Evolutionary conservation across 2,113 vertebrate species (phyloP).

Genomic region (Glaucomys volans): DNA sequence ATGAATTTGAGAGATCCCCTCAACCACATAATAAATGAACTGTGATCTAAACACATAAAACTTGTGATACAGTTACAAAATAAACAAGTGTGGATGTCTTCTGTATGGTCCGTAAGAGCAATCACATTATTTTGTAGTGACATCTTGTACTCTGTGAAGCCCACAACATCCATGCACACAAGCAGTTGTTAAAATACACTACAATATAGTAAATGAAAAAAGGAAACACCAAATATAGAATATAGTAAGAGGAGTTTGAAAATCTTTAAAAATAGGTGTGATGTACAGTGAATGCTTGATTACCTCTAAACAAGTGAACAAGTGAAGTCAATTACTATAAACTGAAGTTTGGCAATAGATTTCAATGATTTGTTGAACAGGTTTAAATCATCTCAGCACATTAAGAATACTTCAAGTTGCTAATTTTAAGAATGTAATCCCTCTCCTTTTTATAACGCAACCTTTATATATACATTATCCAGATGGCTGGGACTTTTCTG

Average conservation of each 20-base stretch:
- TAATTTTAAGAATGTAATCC: not conserved
- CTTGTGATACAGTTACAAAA: not conserved
- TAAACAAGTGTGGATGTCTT: not conserved
- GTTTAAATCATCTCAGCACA: not conserved
- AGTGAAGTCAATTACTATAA: not conserved
- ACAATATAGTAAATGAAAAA: not conserved
- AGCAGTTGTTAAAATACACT: not conserved
- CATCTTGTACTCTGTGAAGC: not conserved
- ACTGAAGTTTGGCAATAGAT: not conserved
- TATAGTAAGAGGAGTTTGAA: not conserved
- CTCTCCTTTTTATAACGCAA: not conserved
- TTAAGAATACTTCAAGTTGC: not conserved
- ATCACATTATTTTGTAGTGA: not conserved
- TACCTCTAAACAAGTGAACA: not conserved
- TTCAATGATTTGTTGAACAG: not conserved
- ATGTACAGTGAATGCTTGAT: not conserved
- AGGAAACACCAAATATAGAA: not conserved
- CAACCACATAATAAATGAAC: not conserved
- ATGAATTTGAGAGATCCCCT: not conserved
- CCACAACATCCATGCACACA: not conserved
- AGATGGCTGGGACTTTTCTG: not conserved
- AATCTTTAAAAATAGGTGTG: not conserved
- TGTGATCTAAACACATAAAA: not conserved
- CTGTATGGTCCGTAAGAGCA: not conserved
- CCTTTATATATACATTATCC: not conserved